Evolutionary conservation across 2,797 vertebrate species (phyloP).

Genomic region (Tinamus major): DNA sequence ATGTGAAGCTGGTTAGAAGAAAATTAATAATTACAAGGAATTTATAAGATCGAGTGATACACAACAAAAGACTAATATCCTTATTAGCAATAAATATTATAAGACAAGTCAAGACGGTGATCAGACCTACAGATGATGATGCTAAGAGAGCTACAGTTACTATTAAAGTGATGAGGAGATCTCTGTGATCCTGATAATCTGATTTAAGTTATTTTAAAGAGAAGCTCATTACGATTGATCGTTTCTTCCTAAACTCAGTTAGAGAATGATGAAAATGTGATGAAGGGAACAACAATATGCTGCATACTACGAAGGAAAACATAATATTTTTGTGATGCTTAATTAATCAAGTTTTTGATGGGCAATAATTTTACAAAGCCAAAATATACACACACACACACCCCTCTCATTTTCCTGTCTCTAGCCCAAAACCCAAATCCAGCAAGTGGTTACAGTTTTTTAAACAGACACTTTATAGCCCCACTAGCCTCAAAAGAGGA

Average conservation of each 20-base stretch:
- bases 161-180: background rate
- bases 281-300: background rate
- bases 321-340: background rate
- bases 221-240: background rate
- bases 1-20: background rate
- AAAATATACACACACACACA: background rate
- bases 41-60: accelerated
- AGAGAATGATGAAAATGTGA: background rate
- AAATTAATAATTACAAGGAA: background rate
- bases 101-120: background rate
- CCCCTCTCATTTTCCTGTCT: background rate
- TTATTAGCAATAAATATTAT: background rate
- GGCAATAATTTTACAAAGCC: background rate
- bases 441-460: background rate
- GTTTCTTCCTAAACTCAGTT: background rate
- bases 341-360: background rate
- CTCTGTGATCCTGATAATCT: background rate
- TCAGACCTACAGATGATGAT: background rate
- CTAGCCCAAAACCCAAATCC: background rate
- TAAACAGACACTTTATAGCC: background rate
- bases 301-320: background rate
- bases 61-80: background rate
- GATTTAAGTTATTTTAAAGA: background rate
- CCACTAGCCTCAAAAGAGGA: background rate
- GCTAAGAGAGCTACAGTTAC: background rate